Base-by-base conservation (phyloP, 1,140 invertebrate species). In the Latrodectus geometricus region DNA sequence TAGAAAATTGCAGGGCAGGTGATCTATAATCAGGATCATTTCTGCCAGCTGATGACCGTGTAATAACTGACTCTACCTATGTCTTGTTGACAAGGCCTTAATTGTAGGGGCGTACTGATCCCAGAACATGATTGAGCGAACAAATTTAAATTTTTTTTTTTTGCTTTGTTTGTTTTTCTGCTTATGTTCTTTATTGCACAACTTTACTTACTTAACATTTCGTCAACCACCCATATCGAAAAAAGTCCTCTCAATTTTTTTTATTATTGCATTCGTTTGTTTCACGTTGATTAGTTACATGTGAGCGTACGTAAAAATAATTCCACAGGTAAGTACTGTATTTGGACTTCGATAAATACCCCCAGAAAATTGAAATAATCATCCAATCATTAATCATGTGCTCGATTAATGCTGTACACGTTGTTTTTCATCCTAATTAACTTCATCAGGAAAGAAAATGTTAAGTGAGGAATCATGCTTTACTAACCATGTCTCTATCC, bases 21-120 rank as follows among this genome's bases (percentile, higher is more conserved):
- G 83, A 78, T 74, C 61, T 76, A 86, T 86, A 86, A 86, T 86
- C 83, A 86, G 20, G 83, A 61, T 72, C 83, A 86, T 86, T 86
- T 86, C 75, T 9, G 70, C 12, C 73, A 65, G 66, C 83, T 86
- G 83, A 86, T 86, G 83, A 78, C 74, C 75, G 75, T 86, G 83
- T 86, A 86, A 86, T 86, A 86, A 86, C 74, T 72, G 83, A 72
- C 49, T 72, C 65, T 49, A 66, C 23, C 74, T 86, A n/a, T 48
- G 65, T 65, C 65, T 17, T 61, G 83, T 61, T 86, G 83, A 86
- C 83, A 86, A 76, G 83, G 12, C 73, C 83, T 86, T 86, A 86
- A 86, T 86, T 86, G 83, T 76, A 48, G 83, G 75, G 83, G 83
- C 83, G 83, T 68, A 70, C 74, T 48, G 83, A 65, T 86, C 69